Evolutionary conservation across 2,888 invertebrate genomes (phyloP).

Genomic region (Amiota minor): DNA sequence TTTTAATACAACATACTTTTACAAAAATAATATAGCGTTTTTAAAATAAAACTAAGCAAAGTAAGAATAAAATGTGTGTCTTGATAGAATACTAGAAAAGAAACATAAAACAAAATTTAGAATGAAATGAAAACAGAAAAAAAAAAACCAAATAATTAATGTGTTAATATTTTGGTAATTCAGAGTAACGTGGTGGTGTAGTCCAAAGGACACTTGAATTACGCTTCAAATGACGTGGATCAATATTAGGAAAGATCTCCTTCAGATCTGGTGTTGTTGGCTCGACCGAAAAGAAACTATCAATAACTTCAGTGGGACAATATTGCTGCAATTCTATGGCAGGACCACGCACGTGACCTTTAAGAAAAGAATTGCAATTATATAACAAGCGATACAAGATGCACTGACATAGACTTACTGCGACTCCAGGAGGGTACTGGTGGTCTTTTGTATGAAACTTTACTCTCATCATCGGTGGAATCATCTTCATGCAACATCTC

Average conservation of each 20-base stretch:
- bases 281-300: slow-evolving; percentile 78
- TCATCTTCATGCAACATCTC: slow-evolving; percentile 73
- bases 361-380: not conserved
- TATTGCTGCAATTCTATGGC: slow-evolving; percentile 74
- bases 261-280: slow-evolving; percentile 79
- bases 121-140: not conserved
- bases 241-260: slow-evolving; percentile 81
- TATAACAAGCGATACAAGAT: too few relatives aligned
- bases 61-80: too few relatives aligned
- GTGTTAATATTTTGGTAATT: slow-evolving; percentile 73
- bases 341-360: slow-evolving; percentile 72
- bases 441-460: slow-evolving; percentile 64
- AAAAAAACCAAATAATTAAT: not conserved
- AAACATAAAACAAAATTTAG: not conserved
- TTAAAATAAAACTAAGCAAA: too few relatives aligned
- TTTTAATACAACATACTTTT: too few relatives aligned
- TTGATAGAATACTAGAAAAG: too few relatives aligned
- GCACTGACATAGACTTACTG: slow-evolving; percentile 64
- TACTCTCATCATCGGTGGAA: slow-evolving; percentile 73
- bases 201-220: slow-evolving; percentile 85
- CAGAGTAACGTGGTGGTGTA: slow-evolving; percentile 80
- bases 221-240: slow-evolving; percentile 78
- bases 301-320: slow-evolving; percentile 73
- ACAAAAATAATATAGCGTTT: too few relatives aligned
- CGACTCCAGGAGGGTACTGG: slow-evolving; percentile 73